Evolutionary conservation across 2,888 invertebrate genomes (phyloP), one percentile per base, ranked within the genome.

Genomic region (Pteria penguin): DNA sequence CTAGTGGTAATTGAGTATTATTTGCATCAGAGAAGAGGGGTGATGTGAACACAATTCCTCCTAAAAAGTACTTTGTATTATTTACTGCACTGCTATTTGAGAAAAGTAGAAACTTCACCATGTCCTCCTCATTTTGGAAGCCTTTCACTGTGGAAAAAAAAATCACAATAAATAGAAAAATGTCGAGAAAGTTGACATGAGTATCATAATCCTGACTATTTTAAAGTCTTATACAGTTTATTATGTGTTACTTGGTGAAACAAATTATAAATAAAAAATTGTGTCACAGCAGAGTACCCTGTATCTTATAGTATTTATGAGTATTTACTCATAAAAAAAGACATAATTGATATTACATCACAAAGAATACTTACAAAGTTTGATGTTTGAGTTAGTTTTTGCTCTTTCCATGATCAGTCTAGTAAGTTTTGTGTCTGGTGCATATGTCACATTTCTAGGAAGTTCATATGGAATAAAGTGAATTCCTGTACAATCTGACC

Each of bases 111-210:
- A 87, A 89, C 3, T 84, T 72, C 22, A 92, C 91, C 88, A 93
- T 85, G 18, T 90, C 89, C 2, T 87, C 84, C 81, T 93, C 93
- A 26, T 82, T 88, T 2, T 77, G 74, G 82, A 92, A 93, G 4
- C 90, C 92, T 72, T 75, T 77, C 70, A 83, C 87, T 86, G 79
- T 14, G 72, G 72, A 55, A 62, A 65, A 62, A 57, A 45, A 66
- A 60, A 60, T 18, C 24, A 14, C 45, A 45, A 45, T 45, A 18
- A n/a, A n/a, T n/a, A n/a, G n/a, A n/a, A n/a, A n/a, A n/a, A n/a
- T n/a, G n/a, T n/a, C n/a, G n/a, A n/a, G n/a, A n/a, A n/a, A n/a
- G n/a, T n/a, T n/a, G n/a, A n/a, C n/a, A n/a, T n/a, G n/a, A n/a
- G n/a, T n/a, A n/a, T n/a, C n/a, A n/a, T n/a, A n/a, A n/a, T n/a